These are phyloP conservation scores for Hoplias malabaricus DNA, from an alignment of 2,113 vertebrate species.

Conservation along the genomic window DNA sequence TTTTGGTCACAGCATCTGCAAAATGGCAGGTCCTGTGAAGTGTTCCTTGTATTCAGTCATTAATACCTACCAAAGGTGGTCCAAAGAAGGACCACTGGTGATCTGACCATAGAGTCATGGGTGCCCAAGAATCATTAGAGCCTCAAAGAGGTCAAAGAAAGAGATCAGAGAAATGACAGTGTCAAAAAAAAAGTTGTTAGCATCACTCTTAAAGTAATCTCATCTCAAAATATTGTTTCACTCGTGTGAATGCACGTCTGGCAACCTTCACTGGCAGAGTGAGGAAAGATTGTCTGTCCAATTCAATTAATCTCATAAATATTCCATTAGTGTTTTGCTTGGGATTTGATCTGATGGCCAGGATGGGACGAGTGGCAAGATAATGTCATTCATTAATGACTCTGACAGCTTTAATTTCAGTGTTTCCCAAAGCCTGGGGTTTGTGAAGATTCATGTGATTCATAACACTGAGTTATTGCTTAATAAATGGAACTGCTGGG, in stretches of 20 bases:
- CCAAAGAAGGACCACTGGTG: no score
- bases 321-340: background rate
- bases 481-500: background rate
- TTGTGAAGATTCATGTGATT: background rate
- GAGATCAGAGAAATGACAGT: background rate
- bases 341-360: background rate
- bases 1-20: no score
- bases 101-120: no score
- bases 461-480: background rate
- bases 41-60: no score
- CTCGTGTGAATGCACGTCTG: background rate
- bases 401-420: constrained; percentile 25
- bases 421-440: background rate
- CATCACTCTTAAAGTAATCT: background rate
- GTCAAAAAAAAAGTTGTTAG: background rate
- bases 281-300: constrained; percentile 18
- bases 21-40: no score
- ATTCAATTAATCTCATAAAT: constrained; percentile 4
- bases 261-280: background rate
- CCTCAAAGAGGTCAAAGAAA: no score
- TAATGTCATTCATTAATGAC: constrained; percentile 1
- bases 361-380: background rate
- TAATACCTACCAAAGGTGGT: no score
- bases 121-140: no score
- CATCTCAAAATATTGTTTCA: background rate